Base-by-base conservation (phyloP, 2,888 invertebrate species). In the Scaptomyza tumidula region DNA sequence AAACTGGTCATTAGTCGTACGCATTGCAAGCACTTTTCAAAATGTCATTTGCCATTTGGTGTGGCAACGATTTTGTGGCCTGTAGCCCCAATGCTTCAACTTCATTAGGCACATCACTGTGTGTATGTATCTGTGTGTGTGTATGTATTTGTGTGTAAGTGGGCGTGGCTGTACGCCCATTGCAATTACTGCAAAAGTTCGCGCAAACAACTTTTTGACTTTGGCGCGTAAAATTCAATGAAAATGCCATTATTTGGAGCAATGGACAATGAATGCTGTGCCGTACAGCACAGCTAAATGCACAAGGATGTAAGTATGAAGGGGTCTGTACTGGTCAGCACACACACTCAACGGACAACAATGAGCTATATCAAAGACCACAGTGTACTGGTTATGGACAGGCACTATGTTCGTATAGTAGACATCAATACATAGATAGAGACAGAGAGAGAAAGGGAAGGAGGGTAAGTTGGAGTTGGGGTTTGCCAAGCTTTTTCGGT, bases 171-270 rank as follows among this genome's bases (percentile, higher is more conserved):
- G 48, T 41, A 60, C 74, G 58, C 60, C 61, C 86, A 67, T 67
- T 83, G 88, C 84, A 88, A 88, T 88, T 88, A 88, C 86, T 83
- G 86, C 72, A 62, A 88, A 88, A 88, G 73, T 88, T 85, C 71
- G 77, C 69, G 88, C 80, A 86, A 88, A 88, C 83, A 84, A 88
- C 86, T 84, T 84, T 84, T 78, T 86, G 88, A 88, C 84, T 88
- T 84, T 88, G 71, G 69, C 78, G 88, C 84, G 76, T 80, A 62
- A 83, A 86, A 86, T 84, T 84, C 88, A 84, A 84, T 84, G 81
- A 84, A 84, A 84, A 78, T 84, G 73, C 85, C 81, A 84, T 88
- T 88, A 84, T 86, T 86, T 76, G 73, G 54, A 75, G 75, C 87
- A 84, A 61, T 62, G 62, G 75, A 79, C 79, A 78, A 76, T 71